A percentile compares a stretch with the other conserved stretches of the same genome.
These are phyloP conservation scores for Bos taurus DNA, from an alignment of 2,113 vertebrate species.

Conservation along the genomic window DNA sequence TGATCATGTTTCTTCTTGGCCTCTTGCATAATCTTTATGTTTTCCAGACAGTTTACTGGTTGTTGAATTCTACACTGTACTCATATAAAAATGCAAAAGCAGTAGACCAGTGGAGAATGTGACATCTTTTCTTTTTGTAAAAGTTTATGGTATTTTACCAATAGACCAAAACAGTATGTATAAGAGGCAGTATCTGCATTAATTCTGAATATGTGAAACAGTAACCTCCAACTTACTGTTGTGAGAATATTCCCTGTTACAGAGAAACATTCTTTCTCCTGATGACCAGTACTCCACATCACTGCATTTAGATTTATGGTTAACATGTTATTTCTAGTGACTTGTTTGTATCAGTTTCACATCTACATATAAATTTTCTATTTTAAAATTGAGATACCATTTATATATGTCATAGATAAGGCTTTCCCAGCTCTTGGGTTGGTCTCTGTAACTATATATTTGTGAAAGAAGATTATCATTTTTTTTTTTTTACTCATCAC, in stretches of 20 bases:
- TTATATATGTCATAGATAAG: constrained; percentile 77
- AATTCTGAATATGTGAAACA: constrained; percentile 72
- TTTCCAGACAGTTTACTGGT: constrained; percentile 63
- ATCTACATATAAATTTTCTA: constrained; percentile 74
- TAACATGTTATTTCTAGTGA: constrained; percentile 76
- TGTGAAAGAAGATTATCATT: constrained; percentile 78
- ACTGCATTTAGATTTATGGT: constrained; percentile 70
- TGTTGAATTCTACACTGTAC: constrained; percentile 63
- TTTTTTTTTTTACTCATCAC: constrained; percentile 54
- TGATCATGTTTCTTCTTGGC: constrained; percentile 69
- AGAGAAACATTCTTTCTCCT: constrained; percentile 65
- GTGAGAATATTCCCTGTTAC: constrained; percentile 4
- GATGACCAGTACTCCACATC: constrained; percentile 63
- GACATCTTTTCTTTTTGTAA: constrained; percentile 56
- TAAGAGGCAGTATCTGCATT: constrained; percentile 51
- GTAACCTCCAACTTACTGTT: constrained; percentile 39
- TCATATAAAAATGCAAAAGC: constrained; percentile 23
- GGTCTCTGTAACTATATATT: constrained; percentile 75
- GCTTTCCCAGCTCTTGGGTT: constrained; percentile 76
- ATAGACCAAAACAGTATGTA: constrained; percentile 66
- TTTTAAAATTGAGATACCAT: constrained; percentile 78
- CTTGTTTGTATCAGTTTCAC: constrained; percentile 76
- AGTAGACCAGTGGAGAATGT: background rate
- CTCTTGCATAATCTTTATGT: constrained; percentile 66
- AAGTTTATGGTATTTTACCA: constrained; percentile 61